Conservation (phyloP, 2,113 vertebrate genomes). For the Podarcis cretensis region DNA sequence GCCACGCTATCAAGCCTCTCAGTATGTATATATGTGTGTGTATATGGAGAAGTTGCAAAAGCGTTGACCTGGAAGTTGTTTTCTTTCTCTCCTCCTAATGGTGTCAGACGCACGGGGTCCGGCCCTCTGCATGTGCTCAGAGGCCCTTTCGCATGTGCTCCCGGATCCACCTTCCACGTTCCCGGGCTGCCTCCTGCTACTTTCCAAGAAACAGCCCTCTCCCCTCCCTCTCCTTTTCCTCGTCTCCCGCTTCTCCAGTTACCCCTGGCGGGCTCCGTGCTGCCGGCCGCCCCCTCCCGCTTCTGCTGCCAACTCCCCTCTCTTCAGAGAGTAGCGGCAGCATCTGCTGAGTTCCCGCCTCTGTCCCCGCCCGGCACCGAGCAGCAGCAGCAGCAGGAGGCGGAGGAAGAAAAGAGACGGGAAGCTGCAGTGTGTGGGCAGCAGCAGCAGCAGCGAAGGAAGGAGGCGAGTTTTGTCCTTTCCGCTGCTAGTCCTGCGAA, state of each 20-base stretch:
- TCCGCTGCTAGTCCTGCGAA: background rate
- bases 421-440: background rate
- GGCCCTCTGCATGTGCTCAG: background rate
- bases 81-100: too few relatives aligned
- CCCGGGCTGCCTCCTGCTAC: background rate
- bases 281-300: background rate
- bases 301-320: background rate
- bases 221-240: too few relatives aligned
- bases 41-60: too few relatives aligned
- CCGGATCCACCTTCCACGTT: background rate
- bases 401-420: background rate
- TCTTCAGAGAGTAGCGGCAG: background rate
- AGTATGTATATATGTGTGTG: too few relatives aligned
- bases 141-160: background rate
- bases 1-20: too few relatives aligned
- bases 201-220: background rate
- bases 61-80: too few relatives aligned
- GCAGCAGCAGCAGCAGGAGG: background rate
- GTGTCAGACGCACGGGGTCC: too few relatives aligned
- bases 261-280: background rate
- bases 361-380: background rate
- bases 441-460: background rate
- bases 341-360: background rate
- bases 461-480: constrained; percentile 40
- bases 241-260: background rate